phyloP scores from a whole-genome alignment of 37 sponge, comb jelly and placozoan species.

The Lycopodina hypogea region DNA sequence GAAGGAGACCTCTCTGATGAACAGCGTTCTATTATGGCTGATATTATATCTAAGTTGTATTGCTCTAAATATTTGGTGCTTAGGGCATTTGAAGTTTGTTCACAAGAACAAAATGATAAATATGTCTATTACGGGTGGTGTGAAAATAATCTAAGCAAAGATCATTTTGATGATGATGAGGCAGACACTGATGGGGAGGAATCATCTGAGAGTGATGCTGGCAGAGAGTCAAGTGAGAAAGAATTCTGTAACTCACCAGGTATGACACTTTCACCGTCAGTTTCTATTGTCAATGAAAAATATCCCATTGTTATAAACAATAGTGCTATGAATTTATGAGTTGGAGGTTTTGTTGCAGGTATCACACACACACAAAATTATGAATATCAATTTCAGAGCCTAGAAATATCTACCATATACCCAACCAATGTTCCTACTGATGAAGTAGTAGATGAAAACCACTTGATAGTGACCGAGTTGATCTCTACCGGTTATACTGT shows the following conservation, averaged over 20 bases:
- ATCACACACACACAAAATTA: background rate
- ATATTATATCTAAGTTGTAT: background rate
- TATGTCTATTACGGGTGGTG: constrained; percentile 29
- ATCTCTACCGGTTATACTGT: constrained; percentile 2
- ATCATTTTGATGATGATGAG: background rate
- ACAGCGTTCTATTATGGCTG: constrained; percentile 5
- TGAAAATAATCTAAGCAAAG: constrained; percentile 12
- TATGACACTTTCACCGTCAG: too few relatives aligned
- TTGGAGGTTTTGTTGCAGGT: background rate
- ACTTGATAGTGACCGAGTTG: constrained; percentile 27
- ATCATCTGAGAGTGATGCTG: too few relatives aligned
- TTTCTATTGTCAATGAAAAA: too few relatives aligned
- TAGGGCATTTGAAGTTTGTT: constrained; percentile 20
- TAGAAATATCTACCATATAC: background rate
- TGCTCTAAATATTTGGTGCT: constrained; percentile 5
- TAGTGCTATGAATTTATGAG: too few relatives aligned
- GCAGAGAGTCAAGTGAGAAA: too few relatives aligned
- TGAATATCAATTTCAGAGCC: background rate
- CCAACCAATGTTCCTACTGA: too few relatives aligned
- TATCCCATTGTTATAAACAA: too few relatives aligned
- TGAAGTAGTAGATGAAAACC: background rate
- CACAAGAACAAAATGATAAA: background rate
- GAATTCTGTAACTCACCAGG: too few relatives aligned
- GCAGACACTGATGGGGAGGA: background rate
- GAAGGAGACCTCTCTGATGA: constrained; percentile 10